phyloP scores from a whole-genome alignment of 2,113 vertebrate genomes.

The Euleptes europaea region DNA sequence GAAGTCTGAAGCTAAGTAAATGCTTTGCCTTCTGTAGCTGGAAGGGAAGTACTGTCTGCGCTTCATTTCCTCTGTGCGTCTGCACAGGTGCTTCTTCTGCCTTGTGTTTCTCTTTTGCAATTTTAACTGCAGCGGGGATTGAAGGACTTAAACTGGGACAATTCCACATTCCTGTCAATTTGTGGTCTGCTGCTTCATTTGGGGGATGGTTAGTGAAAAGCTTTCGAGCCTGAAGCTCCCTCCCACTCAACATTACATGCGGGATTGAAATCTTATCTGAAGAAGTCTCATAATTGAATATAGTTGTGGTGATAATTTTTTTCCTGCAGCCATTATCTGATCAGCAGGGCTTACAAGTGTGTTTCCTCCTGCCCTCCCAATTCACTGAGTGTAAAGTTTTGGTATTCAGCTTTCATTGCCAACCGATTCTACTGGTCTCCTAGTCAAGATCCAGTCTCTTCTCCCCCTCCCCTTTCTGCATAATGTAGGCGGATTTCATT shows the following conservation, averaged over 20 bases:
- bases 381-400: conserved; percentile 63
- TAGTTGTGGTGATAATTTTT: conserved; percentile 51
- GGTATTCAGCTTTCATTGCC: conserved; percentile 73
- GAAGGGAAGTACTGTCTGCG: not conserved
- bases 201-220: not conserved
- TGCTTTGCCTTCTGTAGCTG: not conserved
- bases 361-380: conserved; percentile 40
- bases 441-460: conserved; percentile 63
- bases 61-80: not conserved
- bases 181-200: not conserved
- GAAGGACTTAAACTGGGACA: no score
- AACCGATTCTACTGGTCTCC: conserved; percentile 67
- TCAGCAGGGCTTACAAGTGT: conserved; percentile 64
- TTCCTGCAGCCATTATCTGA: conserved; percentile 63
- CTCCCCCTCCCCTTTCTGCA: conserved; percentile 62
- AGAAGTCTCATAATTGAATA: not conserved
- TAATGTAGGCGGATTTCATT: conserved; percentile 75
- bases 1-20: not conserved
- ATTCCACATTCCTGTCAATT: not conserved
- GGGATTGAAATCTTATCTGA: not conserved
- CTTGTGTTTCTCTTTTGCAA: not conserved
- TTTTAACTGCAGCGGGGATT: not conserved
- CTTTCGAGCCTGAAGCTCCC: not conserved
- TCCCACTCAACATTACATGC: not conserved
- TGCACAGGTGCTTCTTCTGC: not conserved